phyloP scores from a whole-genome alignment of 2,888 invertebrate species.

The Drosophila barbarae region DNA sequence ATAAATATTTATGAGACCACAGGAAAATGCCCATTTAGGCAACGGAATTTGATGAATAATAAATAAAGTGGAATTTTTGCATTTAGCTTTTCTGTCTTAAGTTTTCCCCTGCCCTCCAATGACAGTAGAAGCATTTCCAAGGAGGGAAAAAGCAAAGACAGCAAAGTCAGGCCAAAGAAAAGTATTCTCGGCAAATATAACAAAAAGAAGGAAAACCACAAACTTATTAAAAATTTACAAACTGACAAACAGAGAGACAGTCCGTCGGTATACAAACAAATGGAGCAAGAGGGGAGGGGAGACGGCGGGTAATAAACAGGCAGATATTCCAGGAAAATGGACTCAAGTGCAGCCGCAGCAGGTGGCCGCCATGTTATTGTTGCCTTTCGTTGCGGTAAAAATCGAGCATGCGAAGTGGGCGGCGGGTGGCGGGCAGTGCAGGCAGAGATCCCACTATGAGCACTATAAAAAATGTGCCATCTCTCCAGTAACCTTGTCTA shows the following conservation, averaged over 20 bases:
- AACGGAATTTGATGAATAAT: constrained; percentile 45
- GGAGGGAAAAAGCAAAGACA: constrained; percentile 20
- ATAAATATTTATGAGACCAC: constrained; percentile 49
- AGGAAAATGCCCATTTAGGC: constrained; percentile 33
- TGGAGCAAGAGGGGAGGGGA: neutral
- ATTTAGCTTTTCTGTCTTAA: constrained; percentile 2
- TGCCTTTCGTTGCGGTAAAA: constrained; percentile 28
- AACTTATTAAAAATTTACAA: constrained; percentile 71
- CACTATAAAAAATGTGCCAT: constrained; percentile 54
- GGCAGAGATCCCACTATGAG: constrained; percentile 38
- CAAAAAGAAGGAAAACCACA: constrained; percentile 50
- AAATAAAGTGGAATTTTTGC: constrained; percentile 26
- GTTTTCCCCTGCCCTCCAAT: constrained; percentile 2
- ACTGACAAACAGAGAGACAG: constrained; percentile 35
- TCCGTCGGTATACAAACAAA: constrained; percentile 3
- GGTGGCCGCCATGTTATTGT: constrained; percentile 68
- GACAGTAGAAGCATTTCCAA: constrained; percentile 26
- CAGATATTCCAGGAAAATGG: constrained; percentile 56
- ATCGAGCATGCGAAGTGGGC: neutral
- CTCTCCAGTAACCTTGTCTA: constrained; percentile 64
- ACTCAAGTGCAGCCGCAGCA: constrained; percentile 75
- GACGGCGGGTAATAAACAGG: constrained; percentile 48
- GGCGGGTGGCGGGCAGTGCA: neutral
- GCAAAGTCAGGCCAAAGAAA: constrained; percentile 25
- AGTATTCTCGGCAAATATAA: constrained; percentile 17